Evolutionary conservation across 2,113 vertebrate genomes (phyloP).

Genomic region (Gymnarchus niloticus): DNA sequence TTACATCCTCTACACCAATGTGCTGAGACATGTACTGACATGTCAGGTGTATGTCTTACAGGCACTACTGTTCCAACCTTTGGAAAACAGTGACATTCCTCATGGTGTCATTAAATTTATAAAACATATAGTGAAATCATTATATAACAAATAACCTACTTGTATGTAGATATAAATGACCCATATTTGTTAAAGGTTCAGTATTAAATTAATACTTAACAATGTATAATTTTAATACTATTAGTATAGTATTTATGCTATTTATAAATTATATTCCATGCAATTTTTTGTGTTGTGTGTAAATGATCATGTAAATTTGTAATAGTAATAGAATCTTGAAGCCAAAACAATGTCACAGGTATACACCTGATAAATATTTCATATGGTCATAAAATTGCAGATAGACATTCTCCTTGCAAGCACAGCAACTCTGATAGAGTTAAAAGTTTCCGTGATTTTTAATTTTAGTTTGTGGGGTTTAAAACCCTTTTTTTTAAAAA

Average conservation of each 20-base stretch:
- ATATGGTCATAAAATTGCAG: not conserved
- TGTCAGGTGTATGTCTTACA: not conserved
- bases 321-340: not conserved
- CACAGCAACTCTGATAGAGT: constrained; percentile 12
- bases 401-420: constrained; percentile 3
- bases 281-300: not conserved
- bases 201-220: no score
- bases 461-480: not conserved
- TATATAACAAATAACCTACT: not conserved
- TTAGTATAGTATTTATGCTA: no score
- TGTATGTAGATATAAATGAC: not conserved
- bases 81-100: no score
- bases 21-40: not conserved
- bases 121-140: no score
- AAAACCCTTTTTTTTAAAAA: not conserved
- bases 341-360: not conserved
- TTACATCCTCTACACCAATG: not conserved
- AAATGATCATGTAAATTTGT: not conserved
- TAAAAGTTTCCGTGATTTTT: constrained; percentile 8
- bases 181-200: no score
- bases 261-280: not conserved
- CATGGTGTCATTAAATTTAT: no score
- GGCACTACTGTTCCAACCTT: no score
- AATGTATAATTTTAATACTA: no score
- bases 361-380: not conserved